Evolutionary conservation across 2,113 vertebrate genomes (phyloP), one percentile per base, ranked within the genome.

Genomic region (Mustela nigripes): DNA sequence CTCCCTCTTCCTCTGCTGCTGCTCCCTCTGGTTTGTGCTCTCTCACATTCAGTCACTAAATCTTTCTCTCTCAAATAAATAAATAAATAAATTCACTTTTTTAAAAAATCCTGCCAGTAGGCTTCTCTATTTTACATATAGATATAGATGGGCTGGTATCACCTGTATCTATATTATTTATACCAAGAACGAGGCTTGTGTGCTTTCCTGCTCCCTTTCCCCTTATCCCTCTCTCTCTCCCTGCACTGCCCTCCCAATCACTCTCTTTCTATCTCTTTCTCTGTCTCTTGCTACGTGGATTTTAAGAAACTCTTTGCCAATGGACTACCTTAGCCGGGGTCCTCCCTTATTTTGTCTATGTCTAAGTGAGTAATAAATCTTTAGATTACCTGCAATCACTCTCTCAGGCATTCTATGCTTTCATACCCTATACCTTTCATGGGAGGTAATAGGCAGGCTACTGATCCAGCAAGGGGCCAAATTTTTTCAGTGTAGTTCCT

Each of bases 241-340:
- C 1, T 56, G 22, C 6, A 18, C 22, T 10, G 31, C n/a, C 10
- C n/a, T 3, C 58, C 4, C 1, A 33, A 39, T 28, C 16, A 0
- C 2, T 48, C 5, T 26, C 16, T 73, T 15, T 22, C 26, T 45
- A 24, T 24, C 19, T 81, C 7, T n/a, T 1, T 79, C 33, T 50
- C 7, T 67, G 11, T 80, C 28, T 92, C 56, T 65, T 36, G 65
- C 8, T 39, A 6, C 31, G 8, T 56, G n/a, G 16, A 89, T 45
- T 3, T 58, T 56, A 56, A 5, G 84, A 22, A 73, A 18, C 5
- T 36, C 3, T 78, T 48, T 67, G 26, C 45, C 36, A 76, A 42
- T 39, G n/a, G 16, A 26, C 5, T 11, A 15, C n/a, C 2, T 42
- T 42, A 15, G 28, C 19, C 28, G 56, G 16, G 42, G 22, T 62